A percentile compares a stretch with the other conserved stretches of the same genome.
Evolutionary conservation across 2,113 vertebrate genomes (phyloP).

Genomic region (Odocoileus virginianus): DNA sequence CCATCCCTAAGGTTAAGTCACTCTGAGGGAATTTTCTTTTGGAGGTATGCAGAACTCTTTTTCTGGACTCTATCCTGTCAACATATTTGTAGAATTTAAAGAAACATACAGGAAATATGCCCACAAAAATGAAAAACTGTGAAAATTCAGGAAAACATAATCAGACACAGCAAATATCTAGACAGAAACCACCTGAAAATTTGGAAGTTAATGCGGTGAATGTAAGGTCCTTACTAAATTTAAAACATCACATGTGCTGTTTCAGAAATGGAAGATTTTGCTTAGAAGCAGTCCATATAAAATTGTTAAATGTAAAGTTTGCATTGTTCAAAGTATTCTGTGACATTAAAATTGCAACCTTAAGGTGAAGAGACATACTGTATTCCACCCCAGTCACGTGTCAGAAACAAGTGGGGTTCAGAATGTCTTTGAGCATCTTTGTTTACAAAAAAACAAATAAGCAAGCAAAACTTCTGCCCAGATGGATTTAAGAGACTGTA

Average conservation of each 20-base stretch:
- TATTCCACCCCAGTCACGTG: neutral
- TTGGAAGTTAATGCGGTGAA: neutral
- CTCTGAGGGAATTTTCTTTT: neutral
- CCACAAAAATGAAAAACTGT: neutral
- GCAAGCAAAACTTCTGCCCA: neutral
- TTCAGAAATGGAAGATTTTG: neutral
- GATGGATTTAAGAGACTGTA: neutral
- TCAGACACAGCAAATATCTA: neutral
- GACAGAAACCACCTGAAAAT: neutral
- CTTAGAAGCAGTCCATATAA: neutral
- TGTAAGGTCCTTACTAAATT: neutral
- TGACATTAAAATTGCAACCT: neutral
- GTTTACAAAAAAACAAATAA: neutral
- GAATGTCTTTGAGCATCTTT: neutral
- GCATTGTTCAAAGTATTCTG: neutral
- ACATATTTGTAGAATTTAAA: neutral
- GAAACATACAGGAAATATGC: neutral
- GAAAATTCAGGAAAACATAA: neutral
- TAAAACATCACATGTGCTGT: neutral
- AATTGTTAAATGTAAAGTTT: neutral
- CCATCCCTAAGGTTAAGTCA: neutral
- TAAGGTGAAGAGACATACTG: neutral
- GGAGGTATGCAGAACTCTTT: neutral
- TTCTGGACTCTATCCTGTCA: neutral
- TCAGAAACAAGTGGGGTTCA: neutral